Base-by-base conservation (phyloP, 1,140 invertebrate species). In the Eubasilissa regina region DNA sequence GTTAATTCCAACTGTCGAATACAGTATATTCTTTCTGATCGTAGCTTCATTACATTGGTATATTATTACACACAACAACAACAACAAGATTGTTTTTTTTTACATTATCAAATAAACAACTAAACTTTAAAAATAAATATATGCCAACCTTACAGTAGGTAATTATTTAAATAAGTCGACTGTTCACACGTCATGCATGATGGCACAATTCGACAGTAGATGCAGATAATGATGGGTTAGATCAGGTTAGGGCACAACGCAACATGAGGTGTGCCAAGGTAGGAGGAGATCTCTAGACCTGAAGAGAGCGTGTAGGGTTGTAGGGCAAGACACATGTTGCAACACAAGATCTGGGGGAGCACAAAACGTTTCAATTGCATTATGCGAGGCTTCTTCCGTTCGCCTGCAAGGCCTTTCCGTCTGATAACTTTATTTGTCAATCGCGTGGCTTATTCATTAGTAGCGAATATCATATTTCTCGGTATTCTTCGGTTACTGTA, bases 371-470 rank as follows among this genome's bases (percentile, higher is more conserved):
- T 62, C 58, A 62, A 35, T 35, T 62, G 19, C 15, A 62, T 62
- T 25, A 62, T 62, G 58, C 58, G 35, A 62, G 15, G 48, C 17
- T 35, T 10, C 66, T 70, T 70, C 66, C 66, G 66, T 19, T 70
- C 45, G 45, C 21, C 66, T 51, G 66, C 17, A 21, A 48, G 4
- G 66, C 47, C 48, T 17, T 70, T 70, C 66, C 47, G 21, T 70
- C 19, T 9, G 21, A 19, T 11, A 25, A 51, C 11, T 51, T 19
- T 51, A 70, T 51, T 19, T 8, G 1, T 25, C 9, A 70, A 17
- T 51, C 66, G 66, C 66, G 66, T 70, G 66, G 66, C 66, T 44
- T 53, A 70, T 70, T 70, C 66, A 70, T 70, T 51, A 25, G 6
- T n/a, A 48, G n/a, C 15, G 45, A 66, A 70, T 70, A 70, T 70